Base-by-base conservation (phyloP, 2,797 vertebrate species). In the Taenioides sp. region DNA sequence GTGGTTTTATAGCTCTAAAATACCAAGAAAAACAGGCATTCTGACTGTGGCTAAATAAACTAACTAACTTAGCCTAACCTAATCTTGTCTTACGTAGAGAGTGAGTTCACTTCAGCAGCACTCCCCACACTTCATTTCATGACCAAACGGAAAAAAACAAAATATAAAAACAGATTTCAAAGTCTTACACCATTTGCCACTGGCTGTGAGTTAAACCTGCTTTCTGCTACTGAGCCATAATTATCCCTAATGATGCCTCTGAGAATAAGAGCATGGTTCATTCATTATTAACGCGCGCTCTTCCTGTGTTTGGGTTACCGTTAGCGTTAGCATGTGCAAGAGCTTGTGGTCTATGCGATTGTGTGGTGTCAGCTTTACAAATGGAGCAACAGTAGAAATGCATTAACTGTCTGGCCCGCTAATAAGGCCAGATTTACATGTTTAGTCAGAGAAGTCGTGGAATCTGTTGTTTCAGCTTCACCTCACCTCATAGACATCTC, bases 171-270 rank as follows among this genome's bases (percentile, higher is more conserved):
- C 10, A 28, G 25, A 59, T 59, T 27, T 59, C 25, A 59, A 28
- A 59, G 57, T 59, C 27, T 27, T 59, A 59, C 57, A 59, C 25
- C 25, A 28, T 43, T 64, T 43, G 34, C 63, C 63, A 65, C 14
- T 17, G 40, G 62, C n/a, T 22, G 14, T 17, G 25, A 49, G 25
- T 65, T 65, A 49, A 47, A 43, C 11, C 37, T 25, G 40, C 22
- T 65, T 50, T 49, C 57, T 27, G 23, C 63, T 27, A 16, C 63
- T 5, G 49, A 27, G 63, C 63, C 63, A 65, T 65, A 49, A 65
- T 65, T 65, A 49, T 50, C 63, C 20, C 22, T 47, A 49, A 27
- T 50, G 63, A 47, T 17, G 43, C 63, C 63, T 49, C 12, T 16
- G 40, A 65, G 63, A 50, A 65, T 50, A 27, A 18, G 43, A 7